Conservation (phyloP, 2,113 vertebrate species). For the Spea bombifrons region DNA sequence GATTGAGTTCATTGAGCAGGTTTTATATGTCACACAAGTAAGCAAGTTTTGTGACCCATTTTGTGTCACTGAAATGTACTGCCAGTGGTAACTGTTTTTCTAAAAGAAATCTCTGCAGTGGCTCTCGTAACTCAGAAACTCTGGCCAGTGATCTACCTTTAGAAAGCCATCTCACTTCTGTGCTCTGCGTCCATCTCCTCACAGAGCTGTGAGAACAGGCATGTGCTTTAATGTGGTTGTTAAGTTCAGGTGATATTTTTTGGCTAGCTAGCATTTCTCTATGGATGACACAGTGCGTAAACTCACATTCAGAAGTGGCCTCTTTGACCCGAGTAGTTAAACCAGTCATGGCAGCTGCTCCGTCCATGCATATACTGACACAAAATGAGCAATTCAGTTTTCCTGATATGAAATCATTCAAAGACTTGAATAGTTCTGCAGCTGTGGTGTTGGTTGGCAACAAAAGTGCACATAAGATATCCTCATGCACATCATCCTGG, state of each 20-base stretch:
- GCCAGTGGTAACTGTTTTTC: slow-evolving; percentile 39
- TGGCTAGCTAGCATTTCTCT: slow-evolving; percentile 18
- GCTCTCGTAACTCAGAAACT: slow-evolving; percentile 22
- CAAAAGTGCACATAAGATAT: slow-evolving; percentile 30
- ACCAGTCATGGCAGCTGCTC: slow-evolving; percentile 19
- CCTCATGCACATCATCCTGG: slow-evolving; percentile 46
- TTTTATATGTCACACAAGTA: slow-evolving; percentile 16
- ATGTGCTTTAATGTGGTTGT: slow-evolving; percentile 9
- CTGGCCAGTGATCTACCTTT: slow-evolving; percentile 21
- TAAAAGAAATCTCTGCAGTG: slow-evolving; percentile 17
- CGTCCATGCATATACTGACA: slow-evolving; percentile 20
- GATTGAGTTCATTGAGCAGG: slow-evolving; percentile 14
- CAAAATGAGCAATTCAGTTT: slow-evolving; percentile 32
- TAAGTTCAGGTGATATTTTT: slow-evolving; percentile 19
- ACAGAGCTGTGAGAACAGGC: slow-evolving; percentile 38
- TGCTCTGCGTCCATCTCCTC: slow-evolving; percentile 44
- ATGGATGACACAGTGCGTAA: slow-evolving; percentile 32
- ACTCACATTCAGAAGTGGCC: slow-evolving; percentile 29
- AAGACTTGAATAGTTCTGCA: slow-evolving; percentile 27
- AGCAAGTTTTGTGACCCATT: slow-evolving; percentile 23
- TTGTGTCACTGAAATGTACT: slow-evolving; percentile 38
- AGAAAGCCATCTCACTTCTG: slow-evolving; percentile 13
- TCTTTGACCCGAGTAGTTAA: slow-evolving; percentile 38
- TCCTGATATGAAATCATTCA: slow-evolving; percentile 18
- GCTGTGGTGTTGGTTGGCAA: slow-evolving; percentile 28